phyloP scores from a whole-genome alignment of 2,797 vertebrate species.

The Anniella stebbinsi region DNA sequence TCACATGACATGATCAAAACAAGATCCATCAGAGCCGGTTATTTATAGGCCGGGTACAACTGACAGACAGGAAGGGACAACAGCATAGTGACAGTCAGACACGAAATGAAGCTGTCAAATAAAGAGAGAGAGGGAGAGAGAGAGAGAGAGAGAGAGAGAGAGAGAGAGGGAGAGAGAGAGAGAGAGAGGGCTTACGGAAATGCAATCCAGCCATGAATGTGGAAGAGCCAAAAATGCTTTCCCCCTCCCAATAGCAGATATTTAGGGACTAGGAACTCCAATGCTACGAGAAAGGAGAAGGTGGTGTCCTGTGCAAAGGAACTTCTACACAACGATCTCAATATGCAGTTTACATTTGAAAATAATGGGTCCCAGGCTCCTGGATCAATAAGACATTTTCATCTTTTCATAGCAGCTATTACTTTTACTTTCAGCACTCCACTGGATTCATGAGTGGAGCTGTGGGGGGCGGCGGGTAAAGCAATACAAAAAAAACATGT shows the following conservation, averaged over 20 bases:
- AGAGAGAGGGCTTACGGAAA: too few relatives aligned
- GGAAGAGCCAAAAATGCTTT: not conserved
- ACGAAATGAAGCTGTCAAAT: not conserved
- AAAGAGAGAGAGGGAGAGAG: not conserved
- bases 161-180: not conserved
- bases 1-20: not conserved
- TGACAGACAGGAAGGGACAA: slow-evolving; percentile 2
- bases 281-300: not conserved
- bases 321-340: not conserved
- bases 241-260: not conserved
- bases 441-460: not conserved
- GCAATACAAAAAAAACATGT: slow-evolving; percentile 1
- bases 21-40: not conserved
- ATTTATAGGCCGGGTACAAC: slow-evolving; percentile 25
- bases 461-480: not conserved
- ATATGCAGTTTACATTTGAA: not conserved
- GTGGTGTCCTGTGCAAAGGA: not conserved
- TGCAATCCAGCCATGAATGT: not conserved
- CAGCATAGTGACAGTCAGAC: not conserved
- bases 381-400: not conserved
- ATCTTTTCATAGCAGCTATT: slow-evolving; percentile 16
- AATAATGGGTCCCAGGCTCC: not conserved
- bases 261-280: not conserved
- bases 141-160: too few relatives aligned
- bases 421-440: slow-evolving; percentile 9